phyloP scores from a whole-genome alignment of 2,113 vertebrate species.

The Myiozetetes cayanensis region DNA sequence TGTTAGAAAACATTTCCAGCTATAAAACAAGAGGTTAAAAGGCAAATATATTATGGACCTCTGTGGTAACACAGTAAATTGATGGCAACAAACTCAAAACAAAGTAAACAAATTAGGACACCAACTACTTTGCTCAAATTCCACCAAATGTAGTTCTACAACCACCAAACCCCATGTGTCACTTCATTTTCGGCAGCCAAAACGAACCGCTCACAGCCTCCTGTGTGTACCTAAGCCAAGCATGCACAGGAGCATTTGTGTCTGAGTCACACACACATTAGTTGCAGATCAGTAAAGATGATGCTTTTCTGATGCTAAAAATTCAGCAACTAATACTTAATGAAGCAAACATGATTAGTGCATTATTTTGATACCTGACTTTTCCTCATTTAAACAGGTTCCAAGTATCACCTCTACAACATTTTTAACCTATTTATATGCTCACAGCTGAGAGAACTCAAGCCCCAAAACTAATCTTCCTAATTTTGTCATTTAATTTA shows the following conservation, averaged over 20 bases:
- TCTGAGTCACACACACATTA: not conserved
- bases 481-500: not conserved
- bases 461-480: not conserved
- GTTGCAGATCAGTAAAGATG: not conserved
- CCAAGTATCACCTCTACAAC: not conserved
- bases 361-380: not conserved
- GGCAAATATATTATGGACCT: not conserved
- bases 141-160: not conserved
- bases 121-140: not conserved
- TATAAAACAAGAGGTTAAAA: not conserved
- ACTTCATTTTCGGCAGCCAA: not conserved
- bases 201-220: not conserved
- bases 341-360: not conserved
- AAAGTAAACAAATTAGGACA: not conserved
- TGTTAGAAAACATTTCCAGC: not conserved
- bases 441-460: not conserved
- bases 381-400: not conserved
- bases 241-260: not conserved
- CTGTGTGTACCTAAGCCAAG: rapidly evolving
- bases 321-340: not conserved
- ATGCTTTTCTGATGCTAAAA: not conserved
- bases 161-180: not conserved
- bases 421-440: not conserved
- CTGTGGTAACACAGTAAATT: not conserved
- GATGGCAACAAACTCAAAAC: not conserved